phyloP scores from a whole-genome alignment of 1,140 invertebrate species.

The Agrilus planipennis region DNA sequence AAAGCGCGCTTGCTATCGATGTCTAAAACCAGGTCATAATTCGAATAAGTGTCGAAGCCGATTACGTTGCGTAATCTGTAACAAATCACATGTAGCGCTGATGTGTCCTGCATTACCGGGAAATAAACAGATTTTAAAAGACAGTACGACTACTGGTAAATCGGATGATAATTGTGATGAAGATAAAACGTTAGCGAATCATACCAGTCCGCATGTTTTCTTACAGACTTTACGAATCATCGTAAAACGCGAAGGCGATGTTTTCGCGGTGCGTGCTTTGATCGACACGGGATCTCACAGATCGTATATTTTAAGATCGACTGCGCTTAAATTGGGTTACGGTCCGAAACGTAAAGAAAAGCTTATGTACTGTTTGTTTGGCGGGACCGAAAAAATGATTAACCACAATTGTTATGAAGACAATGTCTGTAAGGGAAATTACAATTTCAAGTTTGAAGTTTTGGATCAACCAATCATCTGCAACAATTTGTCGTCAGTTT shows the following conservation, averaged over 20 bases:
- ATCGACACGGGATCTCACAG: slow-evolving; percentile 6
- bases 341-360: slow-evolving; percentile 2
- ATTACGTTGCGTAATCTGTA: too few species aligned
- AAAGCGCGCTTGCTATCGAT: too few species aligned
- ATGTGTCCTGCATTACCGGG: too few species aligned
- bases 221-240: slow-evolving; percentile 3
- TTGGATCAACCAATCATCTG: too few species aligned
- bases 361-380: slow-evolving; percentile 9
- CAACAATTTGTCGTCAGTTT: slow-evolving; percentile 3
- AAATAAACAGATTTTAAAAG: too few species aligned
- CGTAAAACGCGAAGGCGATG: neutral
- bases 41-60: too few species aligned
- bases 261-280: slow-evolving; percentile 1
- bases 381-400: slow-evolving; percentile 2
- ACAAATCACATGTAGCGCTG: too few species aligned
- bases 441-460: too few species aligned
- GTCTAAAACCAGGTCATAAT: too few species aligned
- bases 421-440: slow-evolving; percentile 1
- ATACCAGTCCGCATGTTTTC: slow-evolving; percentile 1
- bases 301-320: slow-evolving; percentile 6
- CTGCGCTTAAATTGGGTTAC: neutral
- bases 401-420: neutral
- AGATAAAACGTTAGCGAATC: too few species aligned
- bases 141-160: too few species aligned
- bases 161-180: too few species aligned